These are phyloP conservation scores for Nebria salina DNA, from an alignment of 2,888 invertebrate genomes.

Conservation along the genomic window DNA sequence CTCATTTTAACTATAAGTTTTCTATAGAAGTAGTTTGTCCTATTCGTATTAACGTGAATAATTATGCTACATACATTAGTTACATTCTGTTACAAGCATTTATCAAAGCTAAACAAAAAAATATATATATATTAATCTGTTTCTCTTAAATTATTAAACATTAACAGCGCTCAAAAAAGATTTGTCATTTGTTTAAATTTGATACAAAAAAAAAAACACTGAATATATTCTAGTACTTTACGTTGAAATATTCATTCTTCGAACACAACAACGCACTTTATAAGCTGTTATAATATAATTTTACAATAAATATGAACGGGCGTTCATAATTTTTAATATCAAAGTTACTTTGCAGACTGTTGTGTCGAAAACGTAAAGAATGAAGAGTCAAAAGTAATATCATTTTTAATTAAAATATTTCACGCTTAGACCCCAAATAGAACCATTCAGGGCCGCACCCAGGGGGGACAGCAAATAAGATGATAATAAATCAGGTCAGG, in stretches of 20 bases:
- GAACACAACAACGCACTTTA: slow-evolving; percentile 38
- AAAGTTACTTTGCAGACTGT: neutral
- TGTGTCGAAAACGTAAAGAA: slow-evolving; percentile 29
- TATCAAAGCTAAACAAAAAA: slow-evolving; percentile 1
- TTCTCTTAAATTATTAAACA: neutral
- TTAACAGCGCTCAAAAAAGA: neutral
- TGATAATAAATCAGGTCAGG: slow-evolving; percentile 36
- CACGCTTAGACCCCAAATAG: neutral
- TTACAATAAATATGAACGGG: slow-evolving; percentile 10
- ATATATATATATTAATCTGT: neutral
- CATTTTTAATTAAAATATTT: slow-evolving; percentile 45
- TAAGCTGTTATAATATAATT: slow-evolving; percentile 23
- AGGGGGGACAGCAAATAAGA: slow-evolving; percentile 12
- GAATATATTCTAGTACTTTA: too few species aligned
- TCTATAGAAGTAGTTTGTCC: slow-evolving; percentile 33
- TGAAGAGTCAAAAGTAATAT: slow-evolving; percentile 31
- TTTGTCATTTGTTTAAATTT: neutral
- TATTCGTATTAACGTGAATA: slow-evolving; percentile 5
- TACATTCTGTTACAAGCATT: neutral
- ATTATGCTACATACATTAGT: neutral
- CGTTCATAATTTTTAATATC: slow-evolving; percentile 38
- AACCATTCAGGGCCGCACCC: neutral
- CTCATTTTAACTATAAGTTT: slow-evolving; percentile 31
- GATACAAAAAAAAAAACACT: too few species aligned
- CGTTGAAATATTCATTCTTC: too few species aligned